Percentiles rank a stretch among this genome's conserved stretches.
Evolutionary conservation across 2,113 vertebrate genomes (phyloP).

Genomic region (Gymnocephalus cernua): DNA sequence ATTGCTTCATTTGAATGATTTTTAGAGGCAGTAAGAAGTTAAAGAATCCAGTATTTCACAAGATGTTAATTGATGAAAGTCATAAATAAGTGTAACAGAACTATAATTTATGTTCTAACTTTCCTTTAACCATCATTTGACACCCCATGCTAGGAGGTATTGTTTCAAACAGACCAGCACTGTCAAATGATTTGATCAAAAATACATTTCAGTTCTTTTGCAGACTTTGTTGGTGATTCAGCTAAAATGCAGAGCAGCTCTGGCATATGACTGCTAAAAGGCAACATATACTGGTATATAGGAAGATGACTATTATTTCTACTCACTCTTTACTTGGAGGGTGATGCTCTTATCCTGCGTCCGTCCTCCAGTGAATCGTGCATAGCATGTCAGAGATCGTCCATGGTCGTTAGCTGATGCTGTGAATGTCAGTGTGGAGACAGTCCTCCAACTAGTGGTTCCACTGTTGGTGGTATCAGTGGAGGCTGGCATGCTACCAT

Average conservation of each 20-base stretch:
- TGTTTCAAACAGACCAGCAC: neutral
- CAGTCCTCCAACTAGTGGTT: neutral
- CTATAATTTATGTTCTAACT: neutral
- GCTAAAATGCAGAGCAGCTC: neutral
- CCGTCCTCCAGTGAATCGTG: constrained; percentile 1
- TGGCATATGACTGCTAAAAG: neutral
- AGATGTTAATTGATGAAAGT: neutral
- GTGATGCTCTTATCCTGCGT: neutral
- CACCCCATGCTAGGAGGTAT: neutral
- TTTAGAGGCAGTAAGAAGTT: no score
- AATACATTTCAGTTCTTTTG: neutral
- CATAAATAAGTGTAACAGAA: neutral
- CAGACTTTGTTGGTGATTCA: neutral
- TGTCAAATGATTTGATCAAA: neutral
- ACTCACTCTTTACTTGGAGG: constrained; percentile 60
- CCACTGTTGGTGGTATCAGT: fast-evolving
- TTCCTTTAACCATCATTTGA: neutral
- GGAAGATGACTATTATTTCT: neutral
- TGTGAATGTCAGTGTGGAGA: constrained; percentile 59
- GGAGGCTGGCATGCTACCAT: constrained; percentile 35
- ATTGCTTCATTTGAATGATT: neutral
- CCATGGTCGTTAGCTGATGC: constrained; percentile 57
- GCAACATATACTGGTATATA: neutral
- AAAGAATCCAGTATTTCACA: neutral
- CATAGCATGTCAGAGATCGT: constrained; percentile 53